phyloP scores from a whole-genome alignment of 2,888 invertebrate species.

The Diarsia mendica region DNA sequence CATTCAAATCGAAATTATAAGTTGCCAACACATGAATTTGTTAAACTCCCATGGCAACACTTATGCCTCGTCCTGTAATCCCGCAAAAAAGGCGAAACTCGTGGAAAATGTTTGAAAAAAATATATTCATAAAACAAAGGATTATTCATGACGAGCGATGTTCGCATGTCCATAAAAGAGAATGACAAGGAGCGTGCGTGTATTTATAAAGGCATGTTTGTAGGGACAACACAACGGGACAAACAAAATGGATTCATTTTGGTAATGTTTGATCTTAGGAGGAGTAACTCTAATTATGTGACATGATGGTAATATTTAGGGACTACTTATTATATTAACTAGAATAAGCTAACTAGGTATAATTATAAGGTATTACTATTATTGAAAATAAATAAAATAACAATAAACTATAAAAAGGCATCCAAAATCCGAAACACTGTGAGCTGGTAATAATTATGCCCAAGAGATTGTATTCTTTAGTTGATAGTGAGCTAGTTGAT shows the following conservation, averaged over 20 bases:
- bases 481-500: not conserved
- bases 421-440: too few relatives aligned
- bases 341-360: too few relatives aligned
- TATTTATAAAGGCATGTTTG: slow-evolving; percentile 53
- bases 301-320: not conserved
- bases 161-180: slow-evolving; percentile 60
- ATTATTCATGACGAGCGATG: slow-evolving; percentile 64
- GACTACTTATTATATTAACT: too few relatives aligned
- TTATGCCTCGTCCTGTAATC: slow-evolving; percentile 43
- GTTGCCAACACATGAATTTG: slow-evolving; percentile 41
- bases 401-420: too few relatives aligned
- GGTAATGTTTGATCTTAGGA: not conserved
- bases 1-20: slow-evolving; percentile 47
- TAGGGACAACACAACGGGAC: slow-evolving; percentile 33
- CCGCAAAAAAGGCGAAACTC: slow-evolving; percentile 41
- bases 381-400: too few relatives aligned
- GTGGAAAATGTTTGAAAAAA: slow-evolving; percentile 50
- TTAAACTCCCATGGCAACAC: slow-evolving; percentile 45
- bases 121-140: slow-evolving; percentile 60
- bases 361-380: too few relatives aligned
- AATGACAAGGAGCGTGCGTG: slow-evolving; percentile 53
- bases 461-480: not conserved
- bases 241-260: slow-evolving; percentile 27
- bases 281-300: not conserved
- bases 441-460: too few relatives aligned